Evolutionary conservation across 64 coral and sea anemone genomes (phyloP).

Genomic region (Montipora efflorescens): DNA sequence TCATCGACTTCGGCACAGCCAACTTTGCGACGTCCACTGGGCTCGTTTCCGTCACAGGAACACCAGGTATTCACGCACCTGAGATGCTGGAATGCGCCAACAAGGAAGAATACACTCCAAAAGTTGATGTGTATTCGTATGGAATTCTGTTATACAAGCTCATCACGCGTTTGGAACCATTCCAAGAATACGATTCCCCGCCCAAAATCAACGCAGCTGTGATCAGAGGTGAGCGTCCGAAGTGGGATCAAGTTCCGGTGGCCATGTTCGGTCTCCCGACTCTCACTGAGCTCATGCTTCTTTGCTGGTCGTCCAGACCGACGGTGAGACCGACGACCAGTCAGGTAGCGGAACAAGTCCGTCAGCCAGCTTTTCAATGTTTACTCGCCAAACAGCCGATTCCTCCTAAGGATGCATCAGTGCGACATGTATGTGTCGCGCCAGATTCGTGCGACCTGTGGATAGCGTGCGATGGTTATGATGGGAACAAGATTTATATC

Average conservation of each 20-base stretch:
- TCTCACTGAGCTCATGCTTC: constrained; percentile 86
- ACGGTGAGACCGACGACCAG: constrained; percentile 63
- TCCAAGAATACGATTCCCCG: constrained; percentile 54
- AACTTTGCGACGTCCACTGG: constrained; percentile 88
- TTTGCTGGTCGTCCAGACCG: constrained; percentile 79
- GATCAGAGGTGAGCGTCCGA: constrained; percentile 66
- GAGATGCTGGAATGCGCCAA: constrained; percentile 90
- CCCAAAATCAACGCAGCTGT: constrained; percentile 77
- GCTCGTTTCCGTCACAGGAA: constrained; percentile 69
- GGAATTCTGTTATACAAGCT: constrained; percentile 84
- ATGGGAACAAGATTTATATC: constrained; percentile 69
- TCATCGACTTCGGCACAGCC: constrained; percentile 97
- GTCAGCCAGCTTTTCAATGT: constrained; percentile 86
- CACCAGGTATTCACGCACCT: constrained; percentile 84
- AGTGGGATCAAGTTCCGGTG: constrained; percentile 46
- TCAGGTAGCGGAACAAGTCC: constrained; percentile 76
- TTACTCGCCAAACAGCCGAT: constrained; percentile 80
- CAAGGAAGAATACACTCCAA: constrained; percentile 80
- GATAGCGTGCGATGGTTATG: constrained; percentile 79
- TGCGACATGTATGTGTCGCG: constrained; percentile 72
- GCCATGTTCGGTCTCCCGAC: constrained; percentile 75
- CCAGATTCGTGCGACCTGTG: constrained; percentile 66
- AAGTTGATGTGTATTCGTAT: constrained; percentile 93
- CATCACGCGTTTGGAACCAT: constrained; percentile 73
- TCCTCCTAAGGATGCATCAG: constrained; percentile 73